These are phyloP conservation scores for Gymnorhina tibicen DNA, from an alignment of 2,113 vertebrate species.

Conservation along the genomic window DNA sequence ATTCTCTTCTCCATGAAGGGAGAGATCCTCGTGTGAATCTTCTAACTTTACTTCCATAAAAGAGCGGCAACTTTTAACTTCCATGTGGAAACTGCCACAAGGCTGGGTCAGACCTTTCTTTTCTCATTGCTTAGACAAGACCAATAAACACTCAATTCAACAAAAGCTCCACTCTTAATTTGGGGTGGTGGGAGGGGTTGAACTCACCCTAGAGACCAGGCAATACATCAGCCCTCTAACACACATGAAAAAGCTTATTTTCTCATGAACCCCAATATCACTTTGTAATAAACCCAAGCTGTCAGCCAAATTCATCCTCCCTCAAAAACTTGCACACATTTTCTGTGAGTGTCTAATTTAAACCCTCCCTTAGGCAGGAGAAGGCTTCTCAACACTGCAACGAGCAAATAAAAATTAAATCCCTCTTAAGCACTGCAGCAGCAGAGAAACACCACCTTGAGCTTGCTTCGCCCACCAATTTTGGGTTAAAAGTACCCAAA, in stretches of 20 bases:
- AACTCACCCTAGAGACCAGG: not conserved
- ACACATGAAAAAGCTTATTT: not conserved
- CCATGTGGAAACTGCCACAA: not conserved
- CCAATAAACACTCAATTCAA: not conserved
- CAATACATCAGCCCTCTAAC: not conserved
- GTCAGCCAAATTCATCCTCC: not conserved
- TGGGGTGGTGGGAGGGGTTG: not conserved
- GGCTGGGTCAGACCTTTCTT: not conserved
- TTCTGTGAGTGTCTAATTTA: not conserved
- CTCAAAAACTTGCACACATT: not conserved
- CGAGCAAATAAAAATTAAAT: not conserved
- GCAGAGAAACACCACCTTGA: not conserved
- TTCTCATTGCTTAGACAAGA: not conserved
- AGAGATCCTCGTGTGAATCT: not conserved
- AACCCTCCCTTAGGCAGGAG: not conserved
- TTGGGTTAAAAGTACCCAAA: not conserved
- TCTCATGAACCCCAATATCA: not conserved
- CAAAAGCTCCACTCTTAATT: not conserved
- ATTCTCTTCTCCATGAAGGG: not conserved
- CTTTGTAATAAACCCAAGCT: not conserved
- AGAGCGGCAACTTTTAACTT: not conserved
- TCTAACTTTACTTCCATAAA: not conserved
- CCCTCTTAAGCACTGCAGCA: not conserved
- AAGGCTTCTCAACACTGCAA: not conserved
- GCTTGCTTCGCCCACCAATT: not conserved